Conservation (phyloP, 2,797 vertebrate genomes). For the Sebastes taczanowskii region DNA sequence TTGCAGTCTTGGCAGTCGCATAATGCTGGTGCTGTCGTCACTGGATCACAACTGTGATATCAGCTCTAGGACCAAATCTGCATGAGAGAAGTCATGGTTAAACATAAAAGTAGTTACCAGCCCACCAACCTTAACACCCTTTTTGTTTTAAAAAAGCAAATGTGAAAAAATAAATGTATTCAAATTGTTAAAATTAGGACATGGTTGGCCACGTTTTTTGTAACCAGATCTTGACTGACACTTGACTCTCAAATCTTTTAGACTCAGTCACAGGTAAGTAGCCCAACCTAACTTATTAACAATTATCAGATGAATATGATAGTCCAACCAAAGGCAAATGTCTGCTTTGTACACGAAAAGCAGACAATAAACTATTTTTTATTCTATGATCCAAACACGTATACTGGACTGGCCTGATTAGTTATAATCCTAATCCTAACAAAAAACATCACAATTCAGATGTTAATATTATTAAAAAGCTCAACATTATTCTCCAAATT, state of each 20-base stretch:
- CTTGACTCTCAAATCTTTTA: not conserved
- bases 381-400: no score
- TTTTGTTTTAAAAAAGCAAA: not conserved
- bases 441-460: not conserved
- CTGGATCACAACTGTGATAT: not conserved
- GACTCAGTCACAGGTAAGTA: not conserved
- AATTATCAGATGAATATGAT: not conserved
- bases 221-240: not conserved
- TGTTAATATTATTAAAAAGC: not conserved
- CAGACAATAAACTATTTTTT: no score
- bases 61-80: slow-evolving; percentile 92
- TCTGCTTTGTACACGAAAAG: no score
- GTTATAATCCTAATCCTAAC: not conserved
- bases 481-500: not conserved
- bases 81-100: slow-evolving; percentile 37
- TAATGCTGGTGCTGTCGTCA: not conserved
- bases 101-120: not conserved
- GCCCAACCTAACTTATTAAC: not conserved
- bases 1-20: not conserved
- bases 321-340: no score
- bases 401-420: not conserved
- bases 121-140: not conserved
- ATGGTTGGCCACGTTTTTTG: not conserved
- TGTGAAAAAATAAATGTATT: not conserved
- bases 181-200: not conserved